Evolutionary conservation across 2,797 vertebrate species (phyloP).

Genomic region (Pseudocheirus occidentalis): DNA sequence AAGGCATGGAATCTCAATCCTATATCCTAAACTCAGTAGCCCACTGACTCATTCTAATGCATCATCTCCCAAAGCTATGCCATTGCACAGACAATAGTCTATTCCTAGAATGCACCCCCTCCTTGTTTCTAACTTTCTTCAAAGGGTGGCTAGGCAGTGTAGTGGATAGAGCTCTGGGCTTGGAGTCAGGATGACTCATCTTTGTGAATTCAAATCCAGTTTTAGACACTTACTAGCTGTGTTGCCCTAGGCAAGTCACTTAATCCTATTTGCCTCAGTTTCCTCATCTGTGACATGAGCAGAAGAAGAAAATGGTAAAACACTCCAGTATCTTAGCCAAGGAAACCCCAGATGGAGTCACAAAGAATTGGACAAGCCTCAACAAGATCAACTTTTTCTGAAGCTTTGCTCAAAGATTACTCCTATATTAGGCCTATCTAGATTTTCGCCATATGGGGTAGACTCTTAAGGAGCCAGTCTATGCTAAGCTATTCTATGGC

Average conservation of each 20-base stretch:
- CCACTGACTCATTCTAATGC: not conserved
- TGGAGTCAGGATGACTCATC: not conserved
- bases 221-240: not conserved
- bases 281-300: not conserved
- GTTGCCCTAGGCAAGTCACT: not conserved
- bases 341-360: not conserved
- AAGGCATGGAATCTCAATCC: not conserved
- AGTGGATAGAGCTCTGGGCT: not conserved
- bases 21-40: not conserved
- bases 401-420: not conserved
- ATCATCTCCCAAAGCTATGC: not conserved
- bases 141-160: not conserved
- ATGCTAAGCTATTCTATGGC: no score
- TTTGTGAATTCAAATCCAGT: not conserved
- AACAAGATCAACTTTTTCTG: not conserved
- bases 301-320: not conserved
- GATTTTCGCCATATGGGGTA: not conserved
- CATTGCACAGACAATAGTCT: not conserved
- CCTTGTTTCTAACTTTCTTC: not conserved
- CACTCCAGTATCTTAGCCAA: not conserved
- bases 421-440: not conserved
- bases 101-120: not conserved
- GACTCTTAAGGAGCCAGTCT: no score
- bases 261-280: not conserved
- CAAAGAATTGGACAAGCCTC: not conserved